Percentiles rank a stretch among this genome's conserved stretches.
Conservation (phyloP, 1,140 invertebrate genomes). For the Octopus sinensis region DNA sequence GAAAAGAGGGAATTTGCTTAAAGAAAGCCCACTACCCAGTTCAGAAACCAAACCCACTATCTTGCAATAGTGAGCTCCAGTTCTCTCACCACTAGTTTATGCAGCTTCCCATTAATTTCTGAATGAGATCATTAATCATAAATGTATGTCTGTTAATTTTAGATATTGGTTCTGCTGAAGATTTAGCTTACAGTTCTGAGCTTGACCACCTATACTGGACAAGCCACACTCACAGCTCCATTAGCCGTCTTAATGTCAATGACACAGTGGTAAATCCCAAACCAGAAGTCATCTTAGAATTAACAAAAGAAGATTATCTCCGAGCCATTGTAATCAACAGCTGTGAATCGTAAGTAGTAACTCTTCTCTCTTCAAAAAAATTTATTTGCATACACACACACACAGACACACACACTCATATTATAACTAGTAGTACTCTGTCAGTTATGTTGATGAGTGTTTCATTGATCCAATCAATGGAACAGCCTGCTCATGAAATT, state of each 20-base stretch:
- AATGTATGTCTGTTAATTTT: slow-evolving; percentile 11
- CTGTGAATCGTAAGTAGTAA: slow-evolving; percentile 66
- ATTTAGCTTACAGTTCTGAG: slow-evolving; percentile 71
- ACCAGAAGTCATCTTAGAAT: slow-evolving; percentile 64
- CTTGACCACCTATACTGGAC: slow-evolving; percentile 78
- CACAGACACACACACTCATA: too few relatives aligned
- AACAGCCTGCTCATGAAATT: too few relatives aligned
- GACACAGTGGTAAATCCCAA: slow-evolving; percentile 20
- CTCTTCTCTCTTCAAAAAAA: too few relatives aligned
- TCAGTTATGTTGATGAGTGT: too few relatives aligned
- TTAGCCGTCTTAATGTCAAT: slow-evolving; percentile 61
- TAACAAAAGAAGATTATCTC: slow-evolving; percentile 72
- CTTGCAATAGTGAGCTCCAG: too few relatives aligned
- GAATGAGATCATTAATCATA: not conserved
- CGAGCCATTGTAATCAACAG: slow-evolving; percentile 75
- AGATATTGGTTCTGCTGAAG: slow-evolving; percentile 73
- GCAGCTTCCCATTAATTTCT: not conserved
- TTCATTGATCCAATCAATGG: too few relatives aligned
- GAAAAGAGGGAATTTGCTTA: too few relatives aligned
- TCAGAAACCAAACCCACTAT: too few relatives aligned
- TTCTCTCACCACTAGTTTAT: not conserved
- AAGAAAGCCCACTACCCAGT: too few relatives aligned
- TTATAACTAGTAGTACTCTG: too few relatives aligned
- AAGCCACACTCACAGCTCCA: slow-evolving; percentile 75
- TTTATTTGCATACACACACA: too few relatives aligned